These are phyloP conservation scores for Coelinius sp. DNA, from an alignment of 2,888 invertebrate genomes.

Conservation along the genomic window DNA sequence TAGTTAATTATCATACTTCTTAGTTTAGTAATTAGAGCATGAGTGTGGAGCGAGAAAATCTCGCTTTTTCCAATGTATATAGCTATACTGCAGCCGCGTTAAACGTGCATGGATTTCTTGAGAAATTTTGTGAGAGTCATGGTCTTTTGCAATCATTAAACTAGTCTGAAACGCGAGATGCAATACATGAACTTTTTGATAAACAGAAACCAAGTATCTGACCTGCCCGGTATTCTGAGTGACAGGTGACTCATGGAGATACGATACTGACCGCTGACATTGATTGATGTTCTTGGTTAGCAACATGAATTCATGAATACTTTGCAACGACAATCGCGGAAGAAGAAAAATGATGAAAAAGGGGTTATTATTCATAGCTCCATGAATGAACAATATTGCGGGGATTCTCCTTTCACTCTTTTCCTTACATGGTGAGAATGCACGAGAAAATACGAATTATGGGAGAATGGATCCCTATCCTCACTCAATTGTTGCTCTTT, in stretches of 20 bases:
- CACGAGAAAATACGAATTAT: not conserved
- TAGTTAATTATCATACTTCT: no score
- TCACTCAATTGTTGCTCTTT: not conserved
- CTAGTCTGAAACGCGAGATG: not conserved
- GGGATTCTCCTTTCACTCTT: not conserved
- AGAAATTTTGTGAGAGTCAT: not conserved
- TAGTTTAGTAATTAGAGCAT: no score
- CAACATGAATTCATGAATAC: conserved; percentile 28
- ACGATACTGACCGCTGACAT: conserved; percentile 29
- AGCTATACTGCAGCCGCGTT: no score
- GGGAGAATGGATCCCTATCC: not conserved
- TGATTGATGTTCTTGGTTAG: conserved; percentile 28
- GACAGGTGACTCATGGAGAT: conserved; percentile 21
- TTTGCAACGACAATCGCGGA: not conserved
- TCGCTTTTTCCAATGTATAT: no score
- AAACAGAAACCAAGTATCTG: conserved; percentile 11
- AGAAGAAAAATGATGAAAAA: not conserved
- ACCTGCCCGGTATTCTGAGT: conserved; percentile 4
- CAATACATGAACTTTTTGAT: conserved; percentile 4
- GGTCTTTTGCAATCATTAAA: not conserved
- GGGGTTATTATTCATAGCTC: not conserved
- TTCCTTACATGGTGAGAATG: not conserved
- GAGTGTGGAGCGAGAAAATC: no score
- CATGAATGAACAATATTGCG: not conserved
- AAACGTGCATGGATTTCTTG: not conserved